These are phyloP conservation scores for Rhagoletis zephyria DNA, from an alignment of 1,140 invertebrate genomes.

Conservation along the genomic window DNA sequence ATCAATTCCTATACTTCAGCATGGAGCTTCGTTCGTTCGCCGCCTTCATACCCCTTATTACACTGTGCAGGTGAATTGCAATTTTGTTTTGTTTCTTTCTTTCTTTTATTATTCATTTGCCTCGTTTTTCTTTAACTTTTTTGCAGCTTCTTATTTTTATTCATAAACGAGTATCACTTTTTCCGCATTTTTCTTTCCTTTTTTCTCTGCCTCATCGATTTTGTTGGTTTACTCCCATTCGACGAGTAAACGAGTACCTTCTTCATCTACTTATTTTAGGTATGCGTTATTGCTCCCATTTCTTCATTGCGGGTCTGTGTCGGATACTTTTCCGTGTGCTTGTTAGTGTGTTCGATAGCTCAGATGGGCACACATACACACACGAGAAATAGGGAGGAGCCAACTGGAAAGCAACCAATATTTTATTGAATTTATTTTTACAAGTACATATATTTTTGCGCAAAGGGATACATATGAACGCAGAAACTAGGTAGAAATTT, in stretches of 20 bases:
- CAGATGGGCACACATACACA: too few relatives aligned
- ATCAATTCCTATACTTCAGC: constrained; percentile 37
- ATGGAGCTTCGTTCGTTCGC: too few relatives aligned
- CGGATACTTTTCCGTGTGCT: neutral
- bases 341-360: neutral
- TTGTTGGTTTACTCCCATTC: constrained; percentile 51
- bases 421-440: constrained; percentile 51
- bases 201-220: constrained; percentile 58
- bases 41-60: constrained; percentile 26
- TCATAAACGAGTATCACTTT: neutral
- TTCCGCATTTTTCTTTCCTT: constrained; percentile 48
- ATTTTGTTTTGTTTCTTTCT: constrained; percentile 19
- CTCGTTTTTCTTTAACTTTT: neutral
- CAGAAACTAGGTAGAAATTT: neutral
- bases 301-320: neutral
- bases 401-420: constrained; percentile 47
- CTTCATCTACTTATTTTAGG: neutral
- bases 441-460: neutral
- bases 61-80: neutral
- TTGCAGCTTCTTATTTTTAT: neutral
- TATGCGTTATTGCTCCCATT: constrained; percentile 47
- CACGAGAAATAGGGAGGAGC: constrained; percentile 34
- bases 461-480: neutral
- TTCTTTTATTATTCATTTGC: neutral
- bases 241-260: neutral